Evolutionary conservation across 2,797 vertebrate species (phyloP).

Genomic region (Siniperca obscura): DNA sequence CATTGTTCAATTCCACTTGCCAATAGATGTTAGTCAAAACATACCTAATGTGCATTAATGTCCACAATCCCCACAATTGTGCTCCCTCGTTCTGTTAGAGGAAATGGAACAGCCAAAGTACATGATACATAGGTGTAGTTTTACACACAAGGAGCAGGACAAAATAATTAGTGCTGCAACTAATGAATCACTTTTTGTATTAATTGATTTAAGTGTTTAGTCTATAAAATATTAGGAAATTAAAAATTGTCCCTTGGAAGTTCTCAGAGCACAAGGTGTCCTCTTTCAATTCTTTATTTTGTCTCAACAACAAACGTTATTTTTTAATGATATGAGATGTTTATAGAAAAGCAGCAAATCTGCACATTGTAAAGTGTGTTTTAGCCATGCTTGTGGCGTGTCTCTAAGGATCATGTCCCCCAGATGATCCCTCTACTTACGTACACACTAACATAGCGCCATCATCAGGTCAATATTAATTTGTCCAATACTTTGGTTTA

Average conservation of each 20-base stretch:
- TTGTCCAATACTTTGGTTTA: not conserved
- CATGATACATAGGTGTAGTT: not conserved
- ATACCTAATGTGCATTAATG: slow-evolving; percentile 16
- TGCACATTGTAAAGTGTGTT: not conserved
- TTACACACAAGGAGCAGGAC: too few relatives aligned
- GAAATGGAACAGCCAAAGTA: not conserved
- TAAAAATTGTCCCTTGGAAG: not conserved
- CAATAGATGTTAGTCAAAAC: slow-evolving; percentile 5
- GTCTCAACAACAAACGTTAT: not conserved
- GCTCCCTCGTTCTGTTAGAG: not conserved
- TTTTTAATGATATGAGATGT: not conserved
- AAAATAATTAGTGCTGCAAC: not conserved
- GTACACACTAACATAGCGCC: not conserved
- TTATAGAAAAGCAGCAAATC: not conserved
- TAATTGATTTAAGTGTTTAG: not conserved
- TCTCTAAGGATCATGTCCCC: not conserved
- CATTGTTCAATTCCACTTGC: slow-evolving; percentile 5
- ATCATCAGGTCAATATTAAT: too few relatives aligned
- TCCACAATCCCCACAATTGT: slow-evolving; percentile 4
- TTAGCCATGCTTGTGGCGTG: not conserved
- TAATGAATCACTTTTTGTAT: not conserved
- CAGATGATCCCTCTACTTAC: not conserved
- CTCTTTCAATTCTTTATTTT: not conserved
- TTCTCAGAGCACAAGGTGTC: not conserved
- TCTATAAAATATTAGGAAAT: not conserved